Evolutionary conservation across 2,888 invertebrate genomes (phyloP), one percentile per base, ranked within the genome.

Genomic region (Argynnis bischoffii): DNA sequence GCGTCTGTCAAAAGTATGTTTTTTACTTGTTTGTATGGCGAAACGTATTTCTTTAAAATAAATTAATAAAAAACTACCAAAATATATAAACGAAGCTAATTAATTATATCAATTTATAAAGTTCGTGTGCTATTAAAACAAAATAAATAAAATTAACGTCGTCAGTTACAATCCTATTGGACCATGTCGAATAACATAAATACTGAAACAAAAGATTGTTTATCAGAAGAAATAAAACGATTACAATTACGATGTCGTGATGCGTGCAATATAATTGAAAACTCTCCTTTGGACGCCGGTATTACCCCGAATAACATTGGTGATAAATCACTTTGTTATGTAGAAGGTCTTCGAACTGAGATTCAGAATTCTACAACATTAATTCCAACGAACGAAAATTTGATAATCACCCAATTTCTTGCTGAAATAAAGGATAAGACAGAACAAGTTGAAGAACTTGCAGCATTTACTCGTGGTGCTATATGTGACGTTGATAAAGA

Each of bases 401-500:
- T 89, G 15, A 77, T 88, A 15, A 86, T 87, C 1, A 81, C 79
- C 65, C 86, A 88, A 72, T 90, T 88, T 73, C 74, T 90, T 6
- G 79, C 72, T 67, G 89, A 90, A 70, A 77, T 89, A 2, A 86
- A 83, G 70, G 79, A 85, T 13, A 90, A 87, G 73, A 83, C 81
- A 47, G 67, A 59, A 0, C 84, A 90, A 47, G 75, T 89, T 15
- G 81, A 90, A 69, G 87, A 91, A 65, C 73, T 88, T 11, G 79
- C 80, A 15, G 88, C 88, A 11, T 90, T 85, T 69, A 87, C 84
- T 2, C 80, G 73, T 69, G 89, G 88, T 2, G 76, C 77, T n/a
- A 82, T 89, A 56, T 77, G 76, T 72, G 92, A 92, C 72, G 74
- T 86, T 26, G 83, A 88, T 64, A 72, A 75, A 47, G 90, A 92